phyloP scores from a whole-genome alignment of 1,140 invertebrate species.

The Medauroidea extradentata region DNA sequence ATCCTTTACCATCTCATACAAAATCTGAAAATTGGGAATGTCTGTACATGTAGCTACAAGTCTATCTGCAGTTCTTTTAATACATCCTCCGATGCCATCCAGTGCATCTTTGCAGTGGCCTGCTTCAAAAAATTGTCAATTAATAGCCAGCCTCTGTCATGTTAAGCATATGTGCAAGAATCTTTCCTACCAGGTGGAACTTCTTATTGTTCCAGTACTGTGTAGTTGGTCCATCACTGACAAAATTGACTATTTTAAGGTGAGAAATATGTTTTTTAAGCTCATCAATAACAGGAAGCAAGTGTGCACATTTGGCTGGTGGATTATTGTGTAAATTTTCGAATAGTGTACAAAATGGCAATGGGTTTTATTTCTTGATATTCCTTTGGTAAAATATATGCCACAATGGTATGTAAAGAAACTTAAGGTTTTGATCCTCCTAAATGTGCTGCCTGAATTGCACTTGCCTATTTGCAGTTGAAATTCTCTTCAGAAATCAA shows the following conservation, averaged over 20 bases:
- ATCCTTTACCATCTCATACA: neutral
- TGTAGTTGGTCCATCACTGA: constrained; percentile 21
- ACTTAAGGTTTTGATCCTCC: constrained; percentile 31
- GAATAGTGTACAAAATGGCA: constrained; percentile 27
- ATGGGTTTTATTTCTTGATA: constrained; percentile 8
- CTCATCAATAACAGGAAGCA: constrained; percentile 21
- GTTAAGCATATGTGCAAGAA: constrained; percentile 10
- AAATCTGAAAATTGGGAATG: constrained; percentile 11
- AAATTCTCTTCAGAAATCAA: constrained; percentile 41
- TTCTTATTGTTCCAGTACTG: constrained; percentile 21
- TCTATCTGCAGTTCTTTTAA: constrained; percentile 23
- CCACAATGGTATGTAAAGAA: constrained; percentile 24
- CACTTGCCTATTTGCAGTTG: constrained; percentile 32
- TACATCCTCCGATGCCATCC: constrained; percentile 26
- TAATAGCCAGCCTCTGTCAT: neutral
- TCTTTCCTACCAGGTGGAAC: constrained; percentile 18
- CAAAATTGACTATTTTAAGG: constrained; percentile 23
- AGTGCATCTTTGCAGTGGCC: constrained; percentile 26
- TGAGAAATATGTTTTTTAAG: constrained; percentile 10
- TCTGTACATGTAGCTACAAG: constrained; percentile 20
- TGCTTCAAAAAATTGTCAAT: constrained; percentile 23
- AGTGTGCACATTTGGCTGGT: constrained; percentile 24
- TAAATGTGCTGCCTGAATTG: constrained; percentile 38
- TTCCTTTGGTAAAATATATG: constrained; percentile 16
- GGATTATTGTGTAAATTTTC: constrained; percentile 15